These are phyloP conservation scores for Phoxinus phoxinus DNA, from an alignment of 2,113 vertebrate species.

Conservation along the genomic window DNA sequence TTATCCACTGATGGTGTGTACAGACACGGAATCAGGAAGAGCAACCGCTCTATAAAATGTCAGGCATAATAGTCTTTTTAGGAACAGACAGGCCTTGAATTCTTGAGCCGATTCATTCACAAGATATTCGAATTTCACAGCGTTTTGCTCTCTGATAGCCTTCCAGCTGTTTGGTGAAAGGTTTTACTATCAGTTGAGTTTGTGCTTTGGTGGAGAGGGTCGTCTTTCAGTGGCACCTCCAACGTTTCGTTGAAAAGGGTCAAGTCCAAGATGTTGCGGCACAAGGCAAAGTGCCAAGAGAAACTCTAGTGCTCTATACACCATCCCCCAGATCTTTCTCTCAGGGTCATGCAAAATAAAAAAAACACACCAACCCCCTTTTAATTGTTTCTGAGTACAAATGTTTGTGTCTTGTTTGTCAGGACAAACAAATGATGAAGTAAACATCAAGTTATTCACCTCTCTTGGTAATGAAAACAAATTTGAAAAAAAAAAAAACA, in stretches of 20 bases:
- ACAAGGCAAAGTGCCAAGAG: conserved; percentile 64
- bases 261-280: conserved; percentile 61
- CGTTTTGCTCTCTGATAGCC: conserved; percentile 32
- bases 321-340: conserved; percentile 2
- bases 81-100: not conserved
- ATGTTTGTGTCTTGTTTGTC: conserved; percentile 56
- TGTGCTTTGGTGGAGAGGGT: conserved; percentile 28
- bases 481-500: conserved; percentile 66
- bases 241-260: conserved; percentile 58
- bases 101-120: conserved; percentile 24
- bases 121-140: conserved; percentile 31
- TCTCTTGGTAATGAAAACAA: conserved; percentile 67
- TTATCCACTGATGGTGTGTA: conserved; percentile 67
- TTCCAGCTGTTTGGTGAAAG: conserved; percentile 27
- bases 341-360: conserved; percentile 43
- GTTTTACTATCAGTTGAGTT: conserved; percentile 51
- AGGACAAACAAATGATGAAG: conserved; percentile 62
- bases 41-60: conserved; percentile 27
- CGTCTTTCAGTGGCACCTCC: conserved; percentile 55
- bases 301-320: conserved; percentile 47
- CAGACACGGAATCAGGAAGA: conserved; percentile 61
- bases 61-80: conserved; percentile 39
- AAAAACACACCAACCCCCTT: conserved; percentile 7
- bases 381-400: conserved; percentile 34
- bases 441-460: conserved; percentile 67